Conservation (phyloP, 2,888 invertebrate genomes). For the Andrena bicolor region DNA sequence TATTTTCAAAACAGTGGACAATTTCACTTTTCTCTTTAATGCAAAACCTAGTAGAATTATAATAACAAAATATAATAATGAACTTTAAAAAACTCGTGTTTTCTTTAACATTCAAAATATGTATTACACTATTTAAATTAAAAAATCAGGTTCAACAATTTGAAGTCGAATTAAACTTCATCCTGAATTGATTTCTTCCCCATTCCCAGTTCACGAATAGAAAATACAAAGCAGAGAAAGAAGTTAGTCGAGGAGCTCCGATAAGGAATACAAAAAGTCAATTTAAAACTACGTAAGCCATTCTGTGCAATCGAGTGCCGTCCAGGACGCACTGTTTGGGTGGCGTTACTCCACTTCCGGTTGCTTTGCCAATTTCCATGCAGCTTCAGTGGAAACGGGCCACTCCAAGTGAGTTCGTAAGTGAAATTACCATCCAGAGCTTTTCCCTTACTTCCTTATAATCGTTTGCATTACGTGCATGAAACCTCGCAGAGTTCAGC, state of each 20-base stretch:
- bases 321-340: constrained; percentile 39
- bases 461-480: constrained; percentile 4
- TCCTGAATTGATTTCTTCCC: too few relatives aligned
- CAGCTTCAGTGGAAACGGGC: constrained; percentile 24
- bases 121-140: too few relatives aligned
- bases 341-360: constrained; percentile 23
- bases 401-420: constrained; percentile 19
- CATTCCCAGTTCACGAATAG: not conserved
- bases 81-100: too few relatives aligned
- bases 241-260: not conserved
- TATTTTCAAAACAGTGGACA: too few relatives aligned
- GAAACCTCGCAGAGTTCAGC: not conserved
- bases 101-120: too few relatives aligned
- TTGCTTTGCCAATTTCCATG: constrained; percentile 52
- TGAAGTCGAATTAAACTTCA: not conserved
- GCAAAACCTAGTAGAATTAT: too few relatives aligned
- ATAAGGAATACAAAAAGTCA: constrained; percentile 17
- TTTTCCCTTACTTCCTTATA: constrained; percentile 7
- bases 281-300: constrained; percentile 36
- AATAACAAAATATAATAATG: too few relatives aligned
- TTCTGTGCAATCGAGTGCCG: not conserved
- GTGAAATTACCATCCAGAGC: constrained; percentile 36
- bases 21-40: too few relatives aligned
- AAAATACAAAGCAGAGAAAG: not conserved
- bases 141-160: too few relatives aligned